A percentile compares a stretch with the other conserved stretches of the same genome.
These are phyloP conservation scores for Danionella dracula DNA, from an alignment of 2,797 vertebrate species.

Conservation along the genomic window DNA sequence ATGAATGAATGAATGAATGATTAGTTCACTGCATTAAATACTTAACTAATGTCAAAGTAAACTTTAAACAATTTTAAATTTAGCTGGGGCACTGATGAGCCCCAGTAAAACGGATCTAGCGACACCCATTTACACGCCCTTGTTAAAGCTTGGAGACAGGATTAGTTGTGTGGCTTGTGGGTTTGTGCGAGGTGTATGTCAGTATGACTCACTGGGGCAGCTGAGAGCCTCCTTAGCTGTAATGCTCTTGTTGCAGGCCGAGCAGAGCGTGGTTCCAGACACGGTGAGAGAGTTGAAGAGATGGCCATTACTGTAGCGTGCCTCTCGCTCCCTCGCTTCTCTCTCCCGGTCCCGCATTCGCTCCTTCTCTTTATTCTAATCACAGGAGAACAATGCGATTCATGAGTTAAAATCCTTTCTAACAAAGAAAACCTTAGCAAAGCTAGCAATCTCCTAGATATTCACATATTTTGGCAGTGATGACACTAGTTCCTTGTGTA, in stretches of 20 bases:
- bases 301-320: constrained; percentile 83
- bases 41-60: too few species aligned
- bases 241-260: constrained; percentile 89
- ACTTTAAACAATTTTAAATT: too few species aligned
- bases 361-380: constrained; percentile 83
- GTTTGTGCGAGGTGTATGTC: not conserved
- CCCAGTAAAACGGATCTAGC: too few species aligned
- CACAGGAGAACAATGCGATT: not conserved
- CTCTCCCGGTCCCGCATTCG: constrained; percentile 78
- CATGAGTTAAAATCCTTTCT: too few species aligned
- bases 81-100: too few species aligned
- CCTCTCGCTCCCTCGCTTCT: constrained; percentile 81
- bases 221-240: constrained; percentile 75
- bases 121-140: too few species aligned
- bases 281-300: constrained; percentile 89
- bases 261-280: constrained; percentile 88
- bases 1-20: too few species aligned
- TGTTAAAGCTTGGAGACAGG: not conserved
- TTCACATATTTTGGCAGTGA: too few species aligned
- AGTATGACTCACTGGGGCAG: constrained; percentile 71
- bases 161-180: not conserved
- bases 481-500: too few species aligned
- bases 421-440: too few species aligned
- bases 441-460: too few species aligned
- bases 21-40: too few species aligned